Conservation (phyloP, 2,113 vertebrate species). For the Caloenas nicobarica region DNA sequence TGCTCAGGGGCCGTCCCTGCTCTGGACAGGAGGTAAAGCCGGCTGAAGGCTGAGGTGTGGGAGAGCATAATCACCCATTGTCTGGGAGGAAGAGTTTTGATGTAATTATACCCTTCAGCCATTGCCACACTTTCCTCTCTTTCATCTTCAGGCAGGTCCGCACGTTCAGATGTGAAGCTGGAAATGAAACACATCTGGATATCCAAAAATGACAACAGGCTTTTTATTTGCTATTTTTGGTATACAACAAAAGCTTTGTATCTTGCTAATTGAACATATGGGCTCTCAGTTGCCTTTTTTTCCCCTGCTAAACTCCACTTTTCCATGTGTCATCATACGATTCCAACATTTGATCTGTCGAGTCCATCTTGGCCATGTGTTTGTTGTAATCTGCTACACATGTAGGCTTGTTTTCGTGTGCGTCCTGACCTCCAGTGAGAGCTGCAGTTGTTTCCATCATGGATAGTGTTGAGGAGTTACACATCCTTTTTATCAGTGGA, state of each 20-base stretch:
- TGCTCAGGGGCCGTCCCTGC: neutral
- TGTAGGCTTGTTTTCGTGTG: constrained; percentile 73
- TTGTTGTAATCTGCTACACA: constrained; percentile 74
- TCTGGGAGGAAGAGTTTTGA: constrained; percentile 62
- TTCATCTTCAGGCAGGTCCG: constrained; percentile 69
- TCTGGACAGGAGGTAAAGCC: neutral
- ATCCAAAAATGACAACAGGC: constrained; percentile 62
- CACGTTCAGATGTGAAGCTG: constrained; percentile 66
- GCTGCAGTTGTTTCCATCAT: constrained; percentile 61
- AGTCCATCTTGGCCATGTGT: constrained; percentile 65
- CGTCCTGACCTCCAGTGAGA: constrained; percentile 70
- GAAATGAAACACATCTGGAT: constrained; percentile 74
- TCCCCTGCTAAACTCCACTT: constrained; percentile 40
- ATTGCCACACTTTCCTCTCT: constrained; percentile 66
- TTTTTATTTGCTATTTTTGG: constrained; percentile 68
- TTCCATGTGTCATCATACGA: constrained; percentile 66
- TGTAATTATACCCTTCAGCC: constrained; percentile 67
- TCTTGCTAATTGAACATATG: constrained; percentile 63
- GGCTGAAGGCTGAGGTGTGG: neutral
- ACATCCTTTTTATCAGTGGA: constrained; percentile 62
- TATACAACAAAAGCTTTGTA: constrained; percentile 66
- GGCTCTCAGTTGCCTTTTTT: constrained; percentile 36
- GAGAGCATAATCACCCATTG: neutral
- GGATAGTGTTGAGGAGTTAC: constrained; percentile 64
- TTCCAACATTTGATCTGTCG: constrained; percentile 63